Evolutionary conservation across 2,113 vertebrate species (phyloP), one percentile per base, ranked within the genome.

Genomic region (Tachysurus vachellii): DNA sequence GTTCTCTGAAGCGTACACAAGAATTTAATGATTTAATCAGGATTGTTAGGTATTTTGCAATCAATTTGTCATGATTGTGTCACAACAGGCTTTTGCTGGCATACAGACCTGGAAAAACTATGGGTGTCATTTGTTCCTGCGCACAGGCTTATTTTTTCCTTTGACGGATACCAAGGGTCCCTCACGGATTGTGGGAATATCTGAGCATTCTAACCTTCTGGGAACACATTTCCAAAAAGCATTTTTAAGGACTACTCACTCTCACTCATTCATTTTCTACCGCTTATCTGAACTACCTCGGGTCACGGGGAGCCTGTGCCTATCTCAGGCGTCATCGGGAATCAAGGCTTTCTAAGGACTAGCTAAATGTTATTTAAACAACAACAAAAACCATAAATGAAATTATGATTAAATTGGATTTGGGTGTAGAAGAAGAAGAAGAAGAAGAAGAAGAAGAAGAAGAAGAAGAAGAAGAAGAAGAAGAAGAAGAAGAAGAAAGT

Each of bases 1-100:
- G 95, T 97, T 99, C 97, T 98, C 93, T 97, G 97, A 98, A 99
- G 97, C 97, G 96, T 96, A 98, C 97, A 99, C 97, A 98, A 96
- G 96, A 98, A 98, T 98, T 98, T 99, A 99, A 99, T 97, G 97
- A 99, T 99, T 99, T 99, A 99, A 99, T 99, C 97, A 98, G 98
- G 97, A 99, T 99, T 98, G 97, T 99, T 99, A 99, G 97, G 97
- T 99, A 98, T 99, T 99, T 99, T 99, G 98, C 98, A 98, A 99
- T 99, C 97, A 98, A 99, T 99, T 99, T 99, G 98, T 99, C 99
- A 98, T 98, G 97, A 99, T 97, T 98, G 97, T 98, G 96, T 97
- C 96, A 95, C 96, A 96, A 97, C 96, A 97, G 96, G 93, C 95
- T 62, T 86, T 90, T 96, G 95, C 94, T 92, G 96, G 95, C 95